Conservation (phyloP, 2,888 invertebrate genomes). For the Anthoptus insignis region DNA sequence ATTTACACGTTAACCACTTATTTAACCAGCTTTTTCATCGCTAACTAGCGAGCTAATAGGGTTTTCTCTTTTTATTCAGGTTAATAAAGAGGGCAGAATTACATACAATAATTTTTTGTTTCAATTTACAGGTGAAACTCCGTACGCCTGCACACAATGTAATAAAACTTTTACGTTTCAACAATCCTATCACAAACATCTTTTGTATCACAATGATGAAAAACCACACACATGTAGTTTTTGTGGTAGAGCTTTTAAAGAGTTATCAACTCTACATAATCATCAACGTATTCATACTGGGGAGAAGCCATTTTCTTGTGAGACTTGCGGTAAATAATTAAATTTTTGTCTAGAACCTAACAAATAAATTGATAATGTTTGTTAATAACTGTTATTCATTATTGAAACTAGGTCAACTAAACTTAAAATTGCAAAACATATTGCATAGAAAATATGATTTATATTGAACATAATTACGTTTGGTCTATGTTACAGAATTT, state of each 20-base stretch:
- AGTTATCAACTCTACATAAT: conserved; percentile 95
- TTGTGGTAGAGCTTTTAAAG: conserved; percentile 95
- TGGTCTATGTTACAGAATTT: too few species aligned
- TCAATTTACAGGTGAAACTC: conserved; percentile 91
- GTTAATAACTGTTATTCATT: too few species aligned
- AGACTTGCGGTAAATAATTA: conserved; percentile 93
- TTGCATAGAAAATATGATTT: too few species aligned
- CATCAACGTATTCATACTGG: conserved; percentile 95
- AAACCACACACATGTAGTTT: conserved; percentile 92
- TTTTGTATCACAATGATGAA: conserved; percentile 95
- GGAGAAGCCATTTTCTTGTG: conserved; percentile 95
- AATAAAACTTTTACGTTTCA: conserved; percentile 96
- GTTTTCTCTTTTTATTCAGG: neutral
- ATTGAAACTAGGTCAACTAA: too few species aligned
- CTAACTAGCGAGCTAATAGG: conserved; percentile 18
- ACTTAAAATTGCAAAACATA: too few species aligned
- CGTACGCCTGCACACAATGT: conserved; percentile 93
- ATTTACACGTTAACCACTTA: conserved; percentile 29
- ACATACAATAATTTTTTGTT: conserved; percentile 20
- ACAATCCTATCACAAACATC: conserved; percentile 96
- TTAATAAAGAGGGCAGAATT: neutral
- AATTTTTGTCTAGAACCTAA: neutral
- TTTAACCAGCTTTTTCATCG: conserved; percentile 25
- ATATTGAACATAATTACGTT: too few species aligned
- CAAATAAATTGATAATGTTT: too few species aligned